phyloP scores from a whole-genome alignment of 2,113 vertebrate species.

The Forbesichthys agassizii region DNA sequence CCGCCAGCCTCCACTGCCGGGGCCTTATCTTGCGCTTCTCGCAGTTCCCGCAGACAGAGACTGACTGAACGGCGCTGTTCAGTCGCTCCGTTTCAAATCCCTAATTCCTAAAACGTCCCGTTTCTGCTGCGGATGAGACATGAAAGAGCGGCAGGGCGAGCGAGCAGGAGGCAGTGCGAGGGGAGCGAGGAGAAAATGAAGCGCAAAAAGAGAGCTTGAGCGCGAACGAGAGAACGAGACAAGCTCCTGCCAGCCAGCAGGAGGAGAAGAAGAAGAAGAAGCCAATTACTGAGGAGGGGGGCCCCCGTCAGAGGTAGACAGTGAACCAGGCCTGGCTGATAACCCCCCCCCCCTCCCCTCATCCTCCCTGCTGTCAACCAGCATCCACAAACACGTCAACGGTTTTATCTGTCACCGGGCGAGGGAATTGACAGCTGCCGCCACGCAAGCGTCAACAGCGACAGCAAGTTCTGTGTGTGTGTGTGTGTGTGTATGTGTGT shows the following conservation, averaged over 20 bases:
- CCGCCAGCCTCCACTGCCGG: conserved; percentile 10
- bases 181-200: background rate
- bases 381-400: conserved; percentile 9
- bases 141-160: conserved; percentile 6
- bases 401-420: conserved; percentile 34
- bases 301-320: conserved; percentile 24
- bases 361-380: conserved; percentile 48
- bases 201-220: conserved; percentile 5
- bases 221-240: conserved; percentile 24
- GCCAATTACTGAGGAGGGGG: conserved; percentile 57
- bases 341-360: conserved; percentile 47
- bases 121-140: conserved; percentile 32
- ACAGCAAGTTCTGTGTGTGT: background rate
- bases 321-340: conserved; percentile 49
- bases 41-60: conserved; percentile 15
- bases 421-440: conserved; percentile 35
- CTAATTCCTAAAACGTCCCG: conserved; percentile 49
- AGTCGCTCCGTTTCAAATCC: conserved; percentile 28
- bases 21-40: conserved; percentile 18
- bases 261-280: conserved; percentile 32
- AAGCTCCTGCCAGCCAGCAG: conserved; percentile 41
- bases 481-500: too few species aligned
- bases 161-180: background rate
- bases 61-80: conserved; percentile 18
- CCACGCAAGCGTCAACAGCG: conserved; percentile 43